Base-by-base conservation (phyloP, 2,888 invertebrate species). In the Prionchulus punctatus region DNA sequence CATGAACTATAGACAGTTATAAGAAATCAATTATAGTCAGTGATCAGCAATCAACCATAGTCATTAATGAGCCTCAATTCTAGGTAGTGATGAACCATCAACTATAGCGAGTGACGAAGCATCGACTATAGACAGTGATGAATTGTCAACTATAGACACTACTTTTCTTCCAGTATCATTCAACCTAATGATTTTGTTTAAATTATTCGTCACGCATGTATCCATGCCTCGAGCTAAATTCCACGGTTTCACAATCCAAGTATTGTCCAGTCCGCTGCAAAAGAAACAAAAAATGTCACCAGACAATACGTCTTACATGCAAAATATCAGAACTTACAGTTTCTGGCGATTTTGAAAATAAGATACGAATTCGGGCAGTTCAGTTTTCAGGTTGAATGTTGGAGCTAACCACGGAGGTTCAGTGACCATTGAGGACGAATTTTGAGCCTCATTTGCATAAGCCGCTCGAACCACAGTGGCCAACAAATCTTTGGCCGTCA, bases 211-310 rank as follows among this genome's bases (percentile, higher is more conserved):
- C 27, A 91, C 83, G 62, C 83, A 80, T 7, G 82, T 89, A 67
- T 91, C 91, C 62, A 91, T 72, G 2, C 86, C 82, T 62, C 90
- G 78, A 0, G 89, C 90, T 65, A 91, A 76, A 72, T 92, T 91
- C 78, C 85, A 91, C 0, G 91, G 91, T 68, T 92, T 92, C 61
- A 86, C 81, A 63, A 92, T 91, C 91, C 90, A 92, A 65, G 82
- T 80, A 72, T 91, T 91, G 65, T 88, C 82, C 51, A 85, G 71
- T 1, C 79, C 79, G 58, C 78, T 78, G 52, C 27, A 64, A 62
- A 43, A 49, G 54, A 56, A 57, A n/a, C n/a, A n/a, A n/a, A n/a
- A n/a, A n/a, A n/a, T n/a, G n/a, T n/a, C n/a, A n/a, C n/a, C n/a
- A n/a, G n/a, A n/a, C n/a, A n/a, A n/a, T n/a, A n/a, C n/a, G n/a